Evolutionary conservation across 2,113 vertebrate species (phyloP).

Genomic region (Lepus europaeus): DNA sequence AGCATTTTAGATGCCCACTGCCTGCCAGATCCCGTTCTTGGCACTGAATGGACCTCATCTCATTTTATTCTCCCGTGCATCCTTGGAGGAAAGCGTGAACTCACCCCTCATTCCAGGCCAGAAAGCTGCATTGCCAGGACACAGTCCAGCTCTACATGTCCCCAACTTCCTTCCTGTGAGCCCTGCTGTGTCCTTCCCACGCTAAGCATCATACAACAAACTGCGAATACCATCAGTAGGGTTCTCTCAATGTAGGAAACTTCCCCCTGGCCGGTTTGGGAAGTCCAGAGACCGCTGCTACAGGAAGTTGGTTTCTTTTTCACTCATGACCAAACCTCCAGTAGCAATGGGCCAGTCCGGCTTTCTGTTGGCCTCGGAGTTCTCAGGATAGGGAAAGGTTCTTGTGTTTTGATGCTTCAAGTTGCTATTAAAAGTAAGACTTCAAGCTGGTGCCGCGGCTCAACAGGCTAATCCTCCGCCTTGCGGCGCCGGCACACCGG

Average conservation of each 20-base stretch:
- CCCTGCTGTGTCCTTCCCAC: too few species aligned
- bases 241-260: neutral
- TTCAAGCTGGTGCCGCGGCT: too few species aligned
- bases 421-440: neutral
- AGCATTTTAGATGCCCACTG: neutral
- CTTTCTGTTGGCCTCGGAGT: neutral
- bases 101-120: neutral
- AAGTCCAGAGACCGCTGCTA: neutral
- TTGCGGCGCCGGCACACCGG: too few species aligned
- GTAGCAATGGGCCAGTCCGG: neutral
- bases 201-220: accelerated
- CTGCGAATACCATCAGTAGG: neutral
- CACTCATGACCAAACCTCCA: neutral
- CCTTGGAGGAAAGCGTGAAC: neutral
- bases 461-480: too few species aligned
- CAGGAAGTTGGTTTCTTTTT: conserved; percentile 40
- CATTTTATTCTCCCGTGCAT: neutral
- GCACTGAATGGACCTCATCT: neutral
- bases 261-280: neutral
- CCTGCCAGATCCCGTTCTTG: neutral
- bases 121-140: neutral
- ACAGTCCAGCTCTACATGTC: neutral
- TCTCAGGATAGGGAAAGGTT: neutral
- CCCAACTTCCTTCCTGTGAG: neutral
- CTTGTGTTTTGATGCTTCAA: neutral